Evolutionary conservation across 2,113 vertebrate genomes (phyloP), one percentile per base, ranked within the genome.

Genomic region (Reinhardtius hippoglossoides): DNA sequence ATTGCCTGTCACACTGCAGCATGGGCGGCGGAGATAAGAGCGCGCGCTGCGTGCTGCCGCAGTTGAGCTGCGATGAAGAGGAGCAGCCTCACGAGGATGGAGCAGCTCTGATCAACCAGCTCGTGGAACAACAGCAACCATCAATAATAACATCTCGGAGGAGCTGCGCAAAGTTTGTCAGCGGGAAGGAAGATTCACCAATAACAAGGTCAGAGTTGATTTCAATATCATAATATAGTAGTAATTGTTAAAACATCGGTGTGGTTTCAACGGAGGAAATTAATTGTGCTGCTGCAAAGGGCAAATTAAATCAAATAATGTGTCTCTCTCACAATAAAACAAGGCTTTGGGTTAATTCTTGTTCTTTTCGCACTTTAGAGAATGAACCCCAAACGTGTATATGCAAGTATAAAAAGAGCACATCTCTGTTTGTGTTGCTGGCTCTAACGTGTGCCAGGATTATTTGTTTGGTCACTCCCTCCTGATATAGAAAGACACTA

Each of bases 161-260:
- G 71, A 74, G n/a, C 66, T 0, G 44, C 31, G n/a, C 10, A 15
- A 63, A 75, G 21, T 71, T 65, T 14, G 15, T 10, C 69, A 1
- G 18, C 31, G 0, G 21, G 26, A 40, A 52, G 20, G 10, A 63
- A 35, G 6, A 44, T 76, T 63, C 20, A 67, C 40, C 20, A 1
- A 2, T 2, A n/a, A 63, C 5, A 71, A 88, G 89, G 90, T 92
- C 24, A 76, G 83, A 31, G 6, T 56, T 40, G 5, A 5, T 9
- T 50, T 50, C 6, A 16, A 7, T 50, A 7, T 18, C 7, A 4
- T 18, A 50, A 4, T 48, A 48, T 48, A 48, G 20, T 5, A 50
- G 18, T 18, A 18, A 18, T 18, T 16, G 6, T 42, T 1, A 50
- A 15, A 18, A 20, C 46, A 50, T 18, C 18, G 1, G 18, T 5